Percentiles rank a stretch among this genome's conserved stretches.
These are phyloP conservation scores for Zaprionus davidi DNA, from an alignment of 1,140 invertebrate genomes.

Conservation along the genomic window DNA sequence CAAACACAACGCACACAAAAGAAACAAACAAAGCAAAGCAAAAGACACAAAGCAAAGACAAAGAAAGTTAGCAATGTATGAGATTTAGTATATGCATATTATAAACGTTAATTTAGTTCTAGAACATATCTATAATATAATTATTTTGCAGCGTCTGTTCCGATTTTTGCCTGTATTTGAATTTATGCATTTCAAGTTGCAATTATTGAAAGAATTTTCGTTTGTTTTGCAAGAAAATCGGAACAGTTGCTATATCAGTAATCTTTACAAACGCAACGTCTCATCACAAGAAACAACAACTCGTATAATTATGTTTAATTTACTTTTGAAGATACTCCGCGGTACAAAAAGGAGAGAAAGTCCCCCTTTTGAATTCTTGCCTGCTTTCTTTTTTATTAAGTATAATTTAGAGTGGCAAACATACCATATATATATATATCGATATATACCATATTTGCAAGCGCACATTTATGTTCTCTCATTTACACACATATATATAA, in stretches of 20 bases:
- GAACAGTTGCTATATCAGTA: background rate
- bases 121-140: constrained; percentile 14
- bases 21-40: constrained; percentile 33
- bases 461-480: background rate
- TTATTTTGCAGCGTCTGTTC: background rate
- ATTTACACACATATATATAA: constrained; percentile 34
- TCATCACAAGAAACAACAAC: constrained; percentile 58
- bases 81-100: constrained; percentile 50
- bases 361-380: constrained; percentile 37
- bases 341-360: constrained; percentile 20
- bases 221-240: background rate
- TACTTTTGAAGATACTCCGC: constrained; percentile 27
- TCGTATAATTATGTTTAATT: constrained; percentile 13
- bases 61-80: constrained; percentile 48
- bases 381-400: constrained; percentile 33
- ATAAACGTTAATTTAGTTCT: constrained; percentile 73
- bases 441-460: background rate
- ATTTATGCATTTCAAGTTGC: background rate
- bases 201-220: background rate
- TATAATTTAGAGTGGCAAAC: constrained; percentile 18
- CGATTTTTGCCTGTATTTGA: background rate
- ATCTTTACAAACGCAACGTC: constrained; percentile 22
- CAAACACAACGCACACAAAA: constrained; percentile 39
- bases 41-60: constrained; percentile 37
- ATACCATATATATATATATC: constrained; percentile 28